Percentiles rank a stretch among this genome's conserved stretches.
Evolutionary conservation across 2,888 invertebrate species (phyloP).

Genomic region (Euzetes globulus): DNA sequence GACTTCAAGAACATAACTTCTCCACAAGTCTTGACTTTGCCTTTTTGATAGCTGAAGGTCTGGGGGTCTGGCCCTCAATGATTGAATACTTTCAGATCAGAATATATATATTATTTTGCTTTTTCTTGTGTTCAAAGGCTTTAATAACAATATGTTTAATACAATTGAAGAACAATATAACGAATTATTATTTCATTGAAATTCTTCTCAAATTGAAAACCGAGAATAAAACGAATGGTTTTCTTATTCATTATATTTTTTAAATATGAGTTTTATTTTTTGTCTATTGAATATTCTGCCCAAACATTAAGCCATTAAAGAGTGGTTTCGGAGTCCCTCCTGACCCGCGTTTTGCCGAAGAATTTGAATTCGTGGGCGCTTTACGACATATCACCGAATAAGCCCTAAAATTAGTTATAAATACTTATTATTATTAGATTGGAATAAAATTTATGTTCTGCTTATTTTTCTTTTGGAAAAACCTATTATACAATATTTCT

Average conservation of each 20-base stretch:
- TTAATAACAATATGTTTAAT: no score
- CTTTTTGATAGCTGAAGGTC: no score
- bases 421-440: background rate
- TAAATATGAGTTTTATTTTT: background rate
- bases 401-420: background rate
- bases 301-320: background rate
- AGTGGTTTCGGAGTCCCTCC: background rate
- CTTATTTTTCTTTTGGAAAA: no score
- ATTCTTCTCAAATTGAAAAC: no score
- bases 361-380: background rate
- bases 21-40: no score
- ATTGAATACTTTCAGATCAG: no score
- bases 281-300: background rate
- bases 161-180: no score
- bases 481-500: background rate
- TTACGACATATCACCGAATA: background rate
- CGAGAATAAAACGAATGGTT: background rate
- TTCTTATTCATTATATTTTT: background rate
- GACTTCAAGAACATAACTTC: background rate
- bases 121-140: no score
- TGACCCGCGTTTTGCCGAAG: background rate
- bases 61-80: no score
- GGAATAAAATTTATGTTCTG: no score
- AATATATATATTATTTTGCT: no score
- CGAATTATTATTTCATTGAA: no score